Conservation (phyloP, 2,113 vertebrate species). For the Urocynchramus pylzowi region DNA sequence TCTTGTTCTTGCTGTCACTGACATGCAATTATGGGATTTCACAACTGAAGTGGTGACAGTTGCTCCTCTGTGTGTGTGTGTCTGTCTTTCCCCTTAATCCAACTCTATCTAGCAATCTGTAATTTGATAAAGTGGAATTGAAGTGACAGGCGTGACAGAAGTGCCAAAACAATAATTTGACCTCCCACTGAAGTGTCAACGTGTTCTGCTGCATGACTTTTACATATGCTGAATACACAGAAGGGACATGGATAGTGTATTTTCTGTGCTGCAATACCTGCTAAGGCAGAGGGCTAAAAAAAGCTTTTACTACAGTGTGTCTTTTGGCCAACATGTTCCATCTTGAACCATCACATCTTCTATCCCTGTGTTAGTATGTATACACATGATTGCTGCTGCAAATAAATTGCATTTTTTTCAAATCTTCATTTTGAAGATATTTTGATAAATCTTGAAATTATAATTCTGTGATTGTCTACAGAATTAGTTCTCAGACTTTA, state of each 20-base stretch:
- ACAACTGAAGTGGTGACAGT: conserved; percentile 42
- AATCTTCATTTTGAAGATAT: not conserved
- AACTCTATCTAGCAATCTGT: conserved; percentile 57
- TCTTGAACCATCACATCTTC: not conserved
- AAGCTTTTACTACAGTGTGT: not conserved
- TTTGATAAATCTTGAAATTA: not conserved
- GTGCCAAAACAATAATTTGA: conserved; percentile 66
- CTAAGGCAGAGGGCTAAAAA: not conserved
- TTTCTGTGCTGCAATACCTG: not conserved
- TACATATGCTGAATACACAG: not conserved
- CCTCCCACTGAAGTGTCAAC: conserved; percentile 48
- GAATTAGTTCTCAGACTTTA: not conserved
- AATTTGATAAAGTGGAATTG: conserved; percentile 70
- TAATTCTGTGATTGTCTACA: not conserved
- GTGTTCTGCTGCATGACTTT: not conserved
- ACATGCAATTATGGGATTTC: conserved; percentile 66
- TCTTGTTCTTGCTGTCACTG: conserved; percentile 41
- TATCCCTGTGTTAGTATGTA: not conserved
- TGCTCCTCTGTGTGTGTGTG: not conserved
- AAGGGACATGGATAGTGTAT: not conserved
- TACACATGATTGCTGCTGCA: not conserved
- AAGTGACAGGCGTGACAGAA: conserved; percentile 66
- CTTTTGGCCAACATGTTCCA: not conserved
- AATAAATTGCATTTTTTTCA: not conserved
- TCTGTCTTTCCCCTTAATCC: conserved; percentile 40